Evolutionary conservation across 2,888 invertebrate species (phyloP).

Genomic region (Drosophila borborema): DNA sequence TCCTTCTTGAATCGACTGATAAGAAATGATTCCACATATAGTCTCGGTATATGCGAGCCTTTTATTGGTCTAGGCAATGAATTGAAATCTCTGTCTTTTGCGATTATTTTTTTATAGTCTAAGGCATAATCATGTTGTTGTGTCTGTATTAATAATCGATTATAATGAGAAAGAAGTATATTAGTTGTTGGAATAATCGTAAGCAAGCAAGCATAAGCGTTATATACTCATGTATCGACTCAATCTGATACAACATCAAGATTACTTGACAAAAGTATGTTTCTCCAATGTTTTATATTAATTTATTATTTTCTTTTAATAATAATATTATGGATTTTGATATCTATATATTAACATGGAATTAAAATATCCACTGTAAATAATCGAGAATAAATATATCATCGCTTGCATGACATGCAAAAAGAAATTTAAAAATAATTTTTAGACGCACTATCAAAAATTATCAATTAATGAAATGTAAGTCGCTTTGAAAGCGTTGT

Average conservation of each 20-base stretch:
- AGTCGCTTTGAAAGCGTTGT: no score
- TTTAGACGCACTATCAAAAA: no score
- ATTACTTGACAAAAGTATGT: background rate
- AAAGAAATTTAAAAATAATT: no score
- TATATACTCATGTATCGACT: background rate
- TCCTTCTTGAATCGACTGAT: slow-evolving; percentile 43
- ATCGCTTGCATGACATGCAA: no score
- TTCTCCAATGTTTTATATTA: background rate
- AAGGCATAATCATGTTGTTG: slow-evolving; percentile 1
- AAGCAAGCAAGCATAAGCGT: background rate
- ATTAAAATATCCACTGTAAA: no score
- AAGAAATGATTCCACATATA: slow-evolving; percentile 23
- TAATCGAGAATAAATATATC: no score
- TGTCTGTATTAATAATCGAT: background rate
- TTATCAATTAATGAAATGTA: no score
- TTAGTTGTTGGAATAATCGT: background rate
- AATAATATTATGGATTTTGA: no score
- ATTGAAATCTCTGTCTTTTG: slow-evolving; percentile 33
- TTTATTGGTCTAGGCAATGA: slow-evolving; percentile 32
- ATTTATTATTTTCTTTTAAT: no score
- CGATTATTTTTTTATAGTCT: slow-evolving; percentile 18
- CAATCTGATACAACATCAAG: background rate
- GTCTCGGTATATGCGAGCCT: background rate
- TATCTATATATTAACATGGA: no score
- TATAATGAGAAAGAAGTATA: background rate